Percentiles rank a stretch among this genome's conserved stretches.
phyloP scores from a whole-genome alignment of 2,888 invertebrate species.

The Elysia crispata region DNA sequence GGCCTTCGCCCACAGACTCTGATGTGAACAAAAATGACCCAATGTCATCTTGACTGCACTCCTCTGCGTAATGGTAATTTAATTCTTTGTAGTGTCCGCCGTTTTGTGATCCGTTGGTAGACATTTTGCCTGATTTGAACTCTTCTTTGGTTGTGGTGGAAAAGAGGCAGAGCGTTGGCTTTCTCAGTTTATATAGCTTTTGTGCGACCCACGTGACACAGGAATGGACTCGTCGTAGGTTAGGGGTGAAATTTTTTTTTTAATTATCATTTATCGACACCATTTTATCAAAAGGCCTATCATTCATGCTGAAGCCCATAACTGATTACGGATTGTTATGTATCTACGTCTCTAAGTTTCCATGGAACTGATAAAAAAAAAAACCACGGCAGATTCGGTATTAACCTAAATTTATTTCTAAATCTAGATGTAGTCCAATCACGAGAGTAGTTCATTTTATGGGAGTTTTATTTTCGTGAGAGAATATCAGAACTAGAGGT shows the following conservation, averaged over 20 bases:
- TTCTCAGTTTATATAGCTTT: slow-evolving; percentile 49
- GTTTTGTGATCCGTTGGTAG: slow-evolving; percentile 53
- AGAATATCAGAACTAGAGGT: too few species aligned
- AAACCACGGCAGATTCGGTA: too few species aligned
- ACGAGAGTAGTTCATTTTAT: too few species aligned
- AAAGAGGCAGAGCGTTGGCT: slow-evolving; percentile 63
- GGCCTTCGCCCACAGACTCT: slow-evolving; percentile 78
- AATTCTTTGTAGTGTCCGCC: slow-evolving; percentile 67
- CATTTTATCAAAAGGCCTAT: too few species aligned
- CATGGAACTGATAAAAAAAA: too few species aligned
- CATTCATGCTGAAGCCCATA: too few species aligned
- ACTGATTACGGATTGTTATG: neutral
- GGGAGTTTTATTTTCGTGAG: too few species aligned
- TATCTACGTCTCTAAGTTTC: too few species aligned
- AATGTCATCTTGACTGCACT: slow-evolving; percentile 72
- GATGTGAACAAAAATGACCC: slow-evolving; percentile 77
- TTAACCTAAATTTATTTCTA: too few species aligned
- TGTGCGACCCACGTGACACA: slow-evolving; percentile 53
- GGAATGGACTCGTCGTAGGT: neutral
- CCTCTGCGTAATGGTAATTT: slow-evolving; percentile 70
- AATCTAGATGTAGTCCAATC: too few species aligned
- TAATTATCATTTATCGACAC: slow-evolving; percentile 11
- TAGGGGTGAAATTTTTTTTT: too few species aligned
- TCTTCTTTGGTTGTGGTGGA: slow-evolving; percentile 56
- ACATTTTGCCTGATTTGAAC: slow-evolving; percentile 53